Percentiles rank a stretch among this genome's conserved stretches.
These are phyloP conservation scores for Sialis fuliginosa DNA, from an alignment of 2,888 invertebrate genomes.

Conservation along the genomic window DNA sequence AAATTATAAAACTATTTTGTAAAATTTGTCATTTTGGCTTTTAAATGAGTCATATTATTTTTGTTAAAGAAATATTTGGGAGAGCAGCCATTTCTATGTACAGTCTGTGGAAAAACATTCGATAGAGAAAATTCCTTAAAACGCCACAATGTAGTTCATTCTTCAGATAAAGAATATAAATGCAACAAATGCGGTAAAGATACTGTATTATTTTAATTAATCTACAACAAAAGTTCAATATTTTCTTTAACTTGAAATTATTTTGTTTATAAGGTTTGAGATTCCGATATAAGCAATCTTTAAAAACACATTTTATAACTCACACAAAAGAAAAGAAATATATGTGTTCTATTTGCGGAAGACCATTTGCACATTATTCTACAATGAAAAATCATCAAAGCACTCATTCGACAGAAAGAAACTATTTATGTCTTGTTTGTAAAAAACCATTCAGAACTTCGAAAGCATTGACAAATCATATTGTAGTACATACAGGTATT, in stretches of 20 bases:
- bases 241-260: not conserved
- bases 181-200: slow-evolving; percentile 1
- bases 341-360: not conserved
- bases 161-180: not conserved
- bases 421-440: slow-evolving; percentile 1
- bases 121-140: not conserved
- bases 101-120: slow-evolving; percentile 33
- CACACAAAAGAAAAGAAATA: not conserved
- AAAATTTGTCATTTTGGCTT: not conserved
- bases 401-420: not conserved
- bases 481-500: slow-evolving; percentile 1
- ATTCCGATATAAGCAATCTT: not conserved
- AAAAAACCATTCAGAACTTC: not conserved
- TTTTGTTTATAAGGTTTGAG: not conserved
- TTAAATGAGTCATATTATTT: not conserved
- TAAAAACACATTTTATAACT: not conserved
- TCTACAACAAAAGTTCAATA: not conserved
- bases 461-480: not conserved
- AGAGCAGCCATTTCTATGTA: slow-evolving; percentile 30
- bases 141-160: not conserved
- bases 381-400: not conserved
- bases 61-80: slow-evolving; percentile 32
- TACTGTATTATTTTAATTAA: not conserved
- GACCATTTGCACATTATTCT: not conserved
- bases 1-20: not conserved